Evolutionary conservation across 2,888 invertebrate species (phyloP).

Genomic region (Cantharis rufa): DNA sequence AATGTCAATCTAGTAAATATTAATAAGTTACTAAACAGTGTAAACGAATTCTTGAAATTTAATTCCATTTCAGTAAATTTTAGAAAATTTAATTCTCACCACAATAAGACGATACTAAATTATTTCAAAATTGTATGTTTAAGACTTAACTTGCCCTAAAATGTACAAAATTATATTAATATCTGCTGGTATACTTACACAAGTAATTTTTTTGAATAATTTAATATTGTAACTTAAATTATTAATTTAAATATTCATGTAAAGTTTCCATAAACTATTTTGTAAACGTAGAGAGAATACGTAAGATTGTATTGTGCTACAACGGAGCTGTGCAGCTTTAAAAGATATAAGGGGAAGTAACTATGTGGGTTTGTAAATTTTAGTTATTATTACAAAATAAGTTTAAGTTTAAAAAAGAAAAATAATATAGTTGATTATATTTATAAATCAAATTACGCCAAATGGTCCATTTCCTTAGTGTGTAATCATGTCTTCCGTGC

Average conservation of each 20-base stretch:
- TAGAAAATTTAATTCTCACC: not conserved
- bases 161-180: not conserved
- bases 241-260: not conserved
- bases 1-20: too few species aligned
- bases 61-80: not conserved
- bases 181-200: not conserved
- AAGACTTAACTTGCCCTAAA: not conserved
- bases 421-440: conserved; percentile 38
- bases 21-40: not conserved
- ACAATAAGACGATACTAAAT: not conserved
- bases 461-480: conserved; percentile 42
- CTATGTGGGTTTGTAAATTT: not conserved
- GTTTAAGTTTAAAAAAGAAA: conserved; percentile 10
- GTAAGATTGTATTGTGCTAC: not conserved
- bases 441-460: conserved; percentile 44
- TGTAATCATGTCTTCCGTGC: conserved; percentile 42
- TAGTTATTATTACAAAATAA: not conserved
- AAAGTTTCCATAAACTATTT: not conserved
- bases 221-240: not conserved
- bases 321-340: not conserved
- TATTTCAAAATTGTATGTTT: too few species aligned
- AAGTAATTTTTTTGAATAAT: not conserved
- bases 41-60: not conserved
- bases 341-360: not conserved
- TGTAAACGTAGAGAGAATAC: not conserved